Conservation (phyloP, 2,797 vertebrate genomes). For the Melanotaenia trifasciata region DNA sequence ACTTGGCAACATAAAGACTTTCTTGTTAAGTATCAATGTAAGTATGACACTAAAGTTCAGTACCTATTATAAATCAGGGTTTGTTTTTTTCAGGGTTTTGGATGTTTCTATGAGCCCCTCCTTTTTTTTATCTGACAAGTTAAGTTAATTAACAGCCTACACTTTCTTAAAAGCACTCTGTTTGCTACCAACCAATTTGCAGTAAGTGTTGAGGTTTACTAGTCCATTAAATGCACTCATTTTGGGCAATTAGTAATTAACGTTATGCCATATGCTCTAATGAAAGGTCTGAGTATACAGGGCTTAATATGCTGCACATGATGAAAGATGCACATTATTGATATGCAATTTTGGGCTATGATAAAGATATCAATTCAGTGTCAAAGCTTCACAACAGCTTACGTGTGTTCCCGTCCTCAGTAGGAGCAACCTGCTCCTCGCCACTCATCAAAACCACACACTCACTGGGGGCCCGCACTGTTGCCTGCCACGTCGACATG, state of each 20-base stretch:
- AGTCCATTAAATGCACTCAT: not conserved
- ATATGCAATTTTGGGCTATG: not conserved
- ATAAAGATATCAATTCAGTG: slow-evolving; percentile 3
- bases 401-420: slow-evolving; percentile 74
- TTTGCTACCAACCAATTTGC: not conserved
- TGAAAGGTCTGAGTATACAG: not conserved
- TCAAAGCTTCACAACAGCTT: slow-evolving; percentile 36
- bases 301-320: not conserved
- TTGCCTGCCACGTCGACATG: slow-evolving; percentile 97
- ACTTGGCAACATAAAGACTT: not conserved
- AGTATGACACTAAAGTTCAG: not conserved
- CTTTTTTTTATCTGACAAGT: slow-evolving; percentile 8
- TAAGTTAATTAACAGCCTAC: not conserved
- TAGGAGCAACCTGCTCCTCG: slow-evolving; percentile 87
- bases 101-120: not conserved
- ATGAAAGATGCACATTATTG: not conserved
- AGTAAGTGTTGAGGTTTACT: not conserved
- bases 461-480: slow-evolving; percentile 86
- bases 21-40: not conserved
- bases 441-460: slow-evolving; percentile 95
- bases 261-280: not conserved
- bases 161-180: slow-evolving; percentile 2
- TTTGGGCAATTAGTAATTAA: not conserved
- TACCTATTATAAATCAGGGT: not conserved
- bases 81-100: not conserved